Conservation (phyloP, 2,113 vertebrate species). For the Phalacrocorax pelagicus region DNA sequence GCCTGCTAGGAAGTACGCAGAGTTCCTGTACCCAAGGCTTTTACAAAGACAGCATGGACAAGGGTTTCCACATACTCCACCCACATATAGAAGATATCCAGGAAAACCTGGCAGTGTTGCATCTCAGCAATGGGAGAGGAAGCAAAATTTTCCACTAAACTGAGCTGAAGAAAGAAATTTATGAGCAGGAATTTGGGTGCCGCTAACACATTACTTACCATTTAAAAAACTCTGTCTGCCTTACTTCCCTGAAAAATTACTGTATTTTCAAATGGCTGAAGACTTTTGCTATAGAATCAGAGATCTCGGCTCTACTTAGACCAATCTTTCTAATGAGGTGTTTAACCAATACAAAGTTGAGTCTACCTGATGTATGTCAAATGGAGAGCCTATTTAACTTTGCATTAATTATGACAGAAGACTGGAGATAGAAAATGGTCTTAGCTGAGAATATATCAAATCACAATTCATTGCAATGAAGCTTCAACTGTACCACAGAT, state of each 20-base stretch:
- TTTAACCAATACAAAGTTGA: slow-evolving; percentile 41
- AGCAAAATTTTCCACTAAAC: not conserved
- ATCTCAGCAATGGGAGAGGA: not conserved
- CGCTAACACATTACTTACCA: not conserved
- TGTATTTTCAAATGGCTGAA: not conserved
- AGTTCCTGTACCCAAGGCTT: not conserved
- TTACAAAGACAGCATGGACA: not conserved
- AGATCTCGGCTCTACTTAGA: not conserved
- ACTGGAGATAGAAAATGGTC: not conserved
- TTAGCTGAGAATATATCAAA: not conserved
- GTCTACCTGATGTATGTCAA: slow-evolving; percentile 11
- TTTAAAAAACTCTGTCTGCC: not conserved
- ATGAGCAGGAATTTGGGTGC: not conserved
- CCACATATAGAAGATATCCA: not conserved
- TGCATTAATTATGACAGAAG: slow-evolving; percentile 33
- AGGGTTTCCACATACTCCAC: not conserved
- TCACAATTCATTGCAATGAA: not conserved
- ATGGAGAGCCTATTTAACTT: slow-evolving; percentile 41
- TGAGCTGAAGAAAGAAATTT: not conserved
- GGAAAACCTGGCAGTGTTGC: not conserved
- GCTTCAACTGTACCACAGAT: not conserved
- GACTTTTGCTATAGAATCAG: not conserved
- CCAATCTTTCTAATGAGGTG: slow-evolving; percentile 57
- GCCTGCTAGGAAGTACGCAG: not conserved
- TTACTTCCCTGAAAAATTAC: not conserved